phyloP scores from a whole-genome alignment of 2,797 vertebrate genomes.

The Selene dorsalis region DNA sequence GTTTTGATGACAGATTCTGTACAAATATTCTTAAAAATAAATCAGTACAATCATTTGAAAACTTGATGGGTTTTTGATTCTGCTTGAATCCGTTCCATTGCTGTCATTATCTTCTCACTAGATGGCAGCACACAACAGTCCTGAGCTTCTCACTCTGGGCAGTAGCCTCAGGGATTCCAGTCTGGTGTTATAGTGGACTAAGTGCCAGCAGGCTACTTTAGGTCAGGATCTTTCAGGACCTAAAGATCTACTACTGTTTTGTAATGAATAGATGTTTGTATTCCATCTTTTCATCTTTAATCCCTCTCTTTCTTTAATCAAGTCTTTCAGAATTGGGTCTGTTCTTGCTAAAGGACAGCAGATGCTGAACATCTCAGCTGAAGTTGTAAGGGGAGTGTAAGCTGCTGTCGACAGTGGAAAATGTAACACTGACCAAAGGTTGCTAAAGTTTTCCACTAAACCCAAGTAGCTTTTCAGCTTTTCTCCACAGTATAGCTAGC shows the following conservation, averaged over 20 bases:
- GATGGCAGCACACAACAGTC: conserved; percentile 66
- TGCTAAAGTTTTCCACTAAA: conserved; percentile 59
- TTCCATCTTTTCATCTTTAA: conserved; percentile 23
- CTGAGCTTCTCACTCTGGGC: conserved; percentile 2
- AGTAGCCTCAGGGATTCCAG: not conserved
- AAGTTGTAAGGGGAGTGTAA: conserved; percentile 43
- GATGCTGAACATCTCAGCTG: conserved; percentile 54
- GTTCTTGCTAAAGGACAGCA: conserved; percentile 28
- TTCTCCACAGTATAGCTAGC: conserved; percentile 23
- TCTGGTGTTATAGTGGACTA: not conserved
- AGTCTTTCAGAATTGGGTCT: not conserved
- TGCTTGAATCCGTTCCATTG: not conserved
- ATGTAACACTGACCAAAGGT: conserved; percentile 58
- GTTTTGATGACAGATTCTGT: not conserved
- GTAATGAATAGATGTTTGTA: conserved; percentile 50
- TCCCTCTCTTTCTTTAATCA: conserved; percentile 25
- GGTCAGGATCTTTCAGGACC: conserved; percentile 21
- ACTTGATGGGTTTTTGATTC: not conserved
- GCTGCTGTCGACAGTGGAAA: conserved; percentile 58
- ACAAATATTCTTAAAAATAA: not conserved
- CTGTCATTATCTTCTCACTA: conserved; percentile 40
- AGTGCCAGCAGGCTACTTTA: conserved; percentile 18
- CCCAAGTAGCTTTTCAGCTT: conserved; percentile 48
- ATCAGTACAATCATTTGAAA: not conserved
- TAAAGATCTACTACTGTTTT: conserved; percentile 41